Evolutionary conservation across 1,140 invertebrate species (phyloP), one percentile per base, ranked within the genome.

Genomic region (Drosophila ercepeae): DNA sequence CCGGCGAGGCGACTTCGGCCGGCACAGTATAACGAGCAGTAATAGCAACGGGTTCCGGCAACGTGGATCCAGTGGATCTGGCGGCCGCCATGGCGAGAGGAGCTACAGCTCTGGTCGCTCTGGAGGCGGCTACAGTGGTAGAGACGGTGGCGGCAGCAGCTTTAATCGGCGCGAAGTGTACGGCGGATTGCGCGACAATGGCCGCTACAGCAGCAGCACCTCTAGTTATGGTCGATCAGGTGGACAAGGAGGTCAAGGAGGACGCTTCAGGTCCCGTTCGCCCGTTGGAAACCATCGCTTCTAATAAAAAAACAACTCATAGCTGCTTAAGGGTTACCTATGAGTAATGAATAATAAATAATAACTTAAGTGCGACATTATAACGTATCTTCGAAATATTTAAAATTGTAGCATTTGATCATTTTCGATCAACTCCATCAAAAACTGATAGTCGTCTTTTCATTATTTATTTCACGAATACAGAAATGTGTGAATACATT

Each of bases 91-190:
- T 36, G 70, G 48, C 11, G 89, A 92, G 74, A 89, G 92, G 70
- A 89, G 92, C 74, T 91, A 93, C 59, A 92, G 92, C 78, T 92
- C 93, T 73, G 74, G 89, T 18, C 92, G 92, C 4, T 92, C 92
- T 0, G 91, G 92, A 13, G 79, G 91, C 11, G 77, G 89, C 51
- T 91, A 91, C 23, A 73, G 57, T 34, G 63, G 91, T 84, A 74
- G 89, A 45, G 76, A 83, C 18, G 70, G 77, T 4, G 91, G 92
- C 19, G 89, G 91, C 46, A 81, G 90, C 36, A 81, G 91, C 49
- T 81, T 89, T 13, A 86, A 77, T 67, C 74, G 82, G 9, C 89
- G 90, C 18, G 89, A 90, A 32, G 91, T 92, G 52, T 91, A 92
- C 55, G 74, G 90, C 39, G 79, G 84, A 42, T 72, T 82, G 34